Conservation (phyloP, 2,113 vertebrate genomes). For the Prochilodus magdalenae region DNA sequence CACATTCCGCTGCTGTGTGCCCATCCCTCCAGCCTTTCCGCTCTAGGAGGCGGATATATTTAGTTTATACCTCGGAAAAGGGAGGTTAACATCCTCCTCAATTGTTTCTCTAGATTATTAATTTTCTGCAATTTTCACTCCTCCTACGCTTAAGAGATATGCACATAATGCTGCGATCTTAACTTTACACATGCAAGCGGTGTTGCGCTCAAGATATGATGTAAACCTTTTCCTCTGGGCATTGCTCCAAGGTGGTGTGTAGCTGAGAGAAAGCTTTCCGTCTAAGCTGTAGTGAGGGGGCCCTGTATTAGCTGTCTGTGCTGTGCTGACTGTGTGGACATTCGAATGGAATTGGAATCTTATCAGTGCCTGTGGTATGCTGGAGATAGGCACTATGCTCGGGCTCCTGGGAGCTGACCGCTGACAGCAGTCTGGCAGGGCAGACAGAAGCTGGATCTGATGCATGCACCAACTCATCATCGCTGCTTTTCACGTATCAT, state of each 20-base stretch:
- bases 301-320: background rate
- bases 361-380: constrained; percentile 33
- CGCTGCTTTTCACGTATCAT: background rate
- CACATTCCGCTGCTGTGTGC: constrained; percentile 10
- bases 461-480: background rate
- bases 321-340: constrained; percentile 10
- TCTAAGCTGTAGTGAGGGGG: background rate
- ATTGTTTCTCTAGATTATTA: background rate
- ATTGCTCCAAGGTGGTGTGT: background rate
- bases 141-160: background rate
- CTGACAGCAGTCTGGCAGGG: constrained; percentile 34
- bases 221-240: background rate
- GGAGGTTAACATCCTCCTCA: constrained; percentile 1
- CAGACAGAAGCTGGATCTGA: background rate
- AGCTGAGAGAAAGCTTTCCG: background rate
- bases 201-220: background rate
- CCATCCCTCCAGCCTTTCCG: constrained; percentile 18
- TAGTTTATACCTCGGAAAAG: constrained; percentile 33
- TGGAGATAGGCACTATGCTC: constrained; percentile 12
- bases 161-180: background rate
- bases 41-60: constrained; percentile 33
- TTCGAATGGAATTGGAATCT: constrained; percentile 26
- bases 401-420: constrained; percentile 5
- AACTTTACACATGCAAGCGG: background rate
- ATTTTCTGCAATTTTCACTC: no score